A percentile compares a stretch with the other conserved stretches of the same genome.
Evolutionary conservation across 2,797 vertebrate genomes (phyloP).

Genomic region (Orestias chungarensis): DNA sequence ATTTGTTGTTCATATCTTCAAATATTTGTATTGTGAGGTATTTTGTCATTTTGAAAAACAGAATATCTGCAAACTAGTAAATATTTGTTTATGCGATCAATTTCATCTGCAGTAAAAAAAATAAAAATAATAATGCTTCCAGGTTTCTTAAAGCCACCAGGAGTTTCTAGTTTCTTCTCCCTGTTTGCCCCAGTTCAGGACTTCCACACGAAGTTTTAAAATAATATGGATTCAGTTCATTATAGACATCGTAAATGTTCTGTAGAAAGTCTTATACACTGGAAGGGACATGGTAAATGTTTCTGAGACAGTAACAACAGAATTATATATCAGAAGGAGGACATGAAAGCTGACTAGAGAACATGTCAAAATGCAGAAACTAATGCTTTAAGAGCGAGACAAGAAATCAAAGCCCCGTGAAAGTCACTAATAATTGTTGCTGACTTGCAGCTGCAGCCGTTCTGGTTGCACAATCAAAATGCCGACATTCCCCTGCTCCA

Average conservation of each 20-base stretch:
- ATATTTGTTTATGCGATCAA: not conserved
- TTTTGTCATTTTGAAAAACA: not conserved
- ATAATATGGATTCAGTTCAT: slow-evolving; percentile 25
- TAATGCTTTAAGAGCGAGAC: not conserved
- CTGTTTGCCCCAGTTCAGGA: slow-evolving; percentile 2
- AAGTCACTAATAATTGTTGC: slow-evolving; percentile 11
- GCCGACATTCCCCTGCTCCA: slow-evolving; percentile 28
- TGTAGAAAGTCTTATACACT: not conserved
- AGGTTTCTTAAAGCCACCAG: slow-evolving; percentile 26
- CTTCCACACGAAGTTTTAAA: slow-evolving; percentile 14
- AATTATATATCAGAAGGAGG: not conserved
- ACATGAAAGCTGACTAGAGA: not conserved
- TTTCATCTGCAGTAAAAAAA: slow-evolving; percentile 11
- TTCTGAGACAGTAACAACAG: not conserved
- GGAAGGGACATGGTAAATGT: not conserved
- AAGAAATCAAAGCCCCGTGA: not conserved
- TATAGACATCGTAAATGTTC: slow-evolving; percentile 14
- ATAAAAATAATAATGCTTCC: slow-evolving; percentile 8
- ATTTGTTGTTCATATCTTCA: too few species aligned
- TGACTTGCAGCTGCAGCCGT: slow-evolving; percentile 40
- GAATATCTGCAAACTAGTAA: not conserved
- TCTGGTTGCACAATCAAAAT: slow-evolving; percentile 64
- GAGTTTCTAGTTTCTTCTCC: slow-evolving; percentile 29
- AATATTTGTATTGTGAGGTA: not conserved
- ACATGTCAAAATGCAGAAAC: not conserved